phyloP scores from a whole-genome alignment of 1,140 invertebrate genomes.

The Diorhabda sublineata region DNA sequence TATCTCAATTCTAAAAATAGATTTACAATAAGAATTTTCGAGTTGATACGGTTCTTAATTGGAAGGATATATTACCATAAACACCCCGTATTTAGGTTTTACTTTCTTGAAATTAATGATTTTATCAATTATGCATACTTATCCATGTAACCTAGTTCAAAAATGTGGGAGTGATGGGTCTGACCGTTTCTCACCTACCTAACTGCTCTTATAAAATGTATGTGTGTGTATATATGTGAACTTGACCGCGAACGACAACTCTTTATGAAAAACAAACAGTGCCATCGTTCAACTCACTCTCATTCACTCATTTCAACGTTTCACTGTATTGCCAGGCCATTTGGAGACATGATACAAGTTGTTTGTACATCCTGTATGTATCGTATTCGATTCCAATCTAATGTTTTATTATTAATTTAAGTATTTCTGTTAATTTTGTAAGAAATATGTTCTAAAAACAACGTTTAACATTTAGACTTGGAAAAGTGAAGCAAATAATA shows the following conservation, averaged over 20 bases:
- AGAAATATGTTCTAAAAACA: too few relatives aligned
- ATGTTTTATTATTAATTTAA: too few relatives aligned
- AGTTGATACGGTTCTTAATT: too few relatives aligned
- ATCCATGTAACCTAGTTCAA: background rate
- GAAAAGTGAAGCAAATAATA: background rate
- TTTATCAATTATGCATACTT: too few relatives aligned
- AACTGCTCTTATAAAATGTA: background rate
- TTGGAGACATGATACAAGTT: background rate
- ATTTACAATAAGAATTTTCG: too few relatives aligned
- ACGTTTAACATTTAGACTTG: too few relatives aligned
- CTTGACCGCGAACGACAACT: background rate
- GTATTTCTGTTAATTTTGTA: too few relatives aligned
- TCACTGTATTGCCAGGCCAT: background rate
- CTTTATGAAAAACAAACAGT: background rate
- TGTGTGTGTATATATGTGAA: background rate
- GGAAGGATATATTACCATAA: too few relatives aligned
- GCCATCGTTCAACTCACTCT: slow-evolving; percentile 1
- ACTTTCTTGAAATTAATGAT: too few relatives aligned
- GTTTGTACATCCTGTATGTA: background rate
- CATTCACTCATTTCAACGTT: background rate
- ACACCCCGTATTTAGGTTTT: too few relatives aligned
- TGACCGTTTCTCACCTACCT: background rate
- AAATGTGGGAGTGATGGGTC: background rate
- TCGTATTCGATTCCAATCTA: too few relatives aligned
- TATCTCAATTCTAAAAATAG: too few relatives aligned